Evolutionary conservation across 2,888 invertebrate species (phyloP), one percentile per base, ranked within the genome.

Genomic region (Megaustenia siamemsis): DNA sequence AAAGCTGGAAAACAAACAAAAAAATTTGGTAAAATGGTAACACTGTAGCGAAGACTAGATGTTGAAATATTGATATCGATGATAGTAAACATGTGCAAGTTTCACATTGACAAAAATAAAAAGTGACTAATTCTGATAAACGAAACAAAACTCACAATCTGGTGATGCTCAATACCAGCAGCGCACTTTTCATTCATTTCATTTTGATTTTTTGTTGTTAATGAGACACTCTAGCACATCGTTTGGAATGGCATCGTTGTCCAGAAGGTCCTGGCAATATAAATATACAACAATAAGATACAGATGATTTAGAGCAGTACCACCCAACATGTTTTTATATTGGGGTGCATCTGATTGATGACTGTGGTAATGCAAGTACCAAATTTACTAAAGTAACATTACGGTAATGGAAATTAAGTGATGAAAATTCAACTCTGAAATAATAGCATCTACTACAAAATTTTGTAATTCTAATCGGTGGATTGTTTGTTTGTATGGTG

Each of bases 111-210:
- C 21, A 45, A 32, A 35, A 49, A 49, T 24, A 45, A n/a, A 8
- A 45, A 66, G 18, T 28, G 43, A 21, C 38, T 18, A 32, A 24
- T 28, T 4, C 4, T 18, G 18, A 68, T n/a, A n/a, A n/a, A n/a
- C n/a, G n/a, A n/a, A n/a, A n/a, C n/a, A n/a, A n/a, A 18, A 89
- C 90, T 86, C 86, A 95, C 94, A 86, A 99, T 95, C 94, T 99
- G 99, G 93, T 98, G 98, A 95, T 99, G 99, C 94, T 99, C 99
- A 78, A 99, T 97, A 86, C 98, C 98, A 60, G 97, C 97, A 88
- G 97, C 95, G 94, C 99, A 99, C 94, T 98, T 97, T 32, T 96
- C 95, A 90, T 96, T 96, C 91, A 97, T 96, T 91, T 97, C 96
- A 8, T 96, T 96, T 90, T 97, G 96, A 93, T 97, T 97, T n/a